These are phyloP conservation scores for Bubo scandiacus DNA, from an alignment of 2,113 vertebrate species.

Conservation along the genomic window DNA sequence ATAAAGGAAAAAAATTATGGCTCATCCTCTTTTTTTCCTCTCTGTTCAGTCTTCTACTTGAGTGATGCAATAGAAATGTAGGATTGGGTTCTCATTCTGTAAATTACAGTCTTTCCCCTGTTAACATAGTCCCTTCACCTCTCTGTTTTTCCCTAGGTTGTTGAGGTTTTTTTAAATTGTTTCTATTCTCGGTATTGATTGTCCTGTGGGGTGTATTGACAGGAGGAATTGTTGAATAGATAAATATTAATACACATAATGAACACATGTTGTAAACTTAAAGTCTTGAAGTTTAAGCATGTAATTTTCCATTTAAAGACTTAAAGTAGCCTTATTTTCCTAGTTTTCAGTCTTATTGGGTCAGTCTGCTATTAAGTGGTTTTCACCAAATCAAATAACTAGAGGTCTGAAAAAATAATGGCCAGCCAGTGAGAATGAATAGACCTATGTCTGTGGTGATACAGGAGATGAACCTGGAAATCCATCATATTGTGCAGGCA, in stretches of 20 bases:
- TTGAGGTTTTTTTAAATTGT: not conserved
- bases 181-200: not conserved
- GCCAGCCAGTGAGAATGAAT: not conserved
- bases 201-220: not conserved
- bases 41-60: not conserved
- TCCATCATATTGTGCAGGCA: not conserved
- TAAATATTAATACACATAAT: not conserved
- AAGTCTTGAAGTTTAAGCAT: not conserved
- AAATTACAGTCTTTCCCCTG: not conserved
- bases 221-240: not conserved
- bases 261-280: not conserved
- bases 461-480: not conserved
- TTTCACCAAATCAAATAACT: not conserved
- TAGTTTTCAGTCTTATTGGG: not conserved
- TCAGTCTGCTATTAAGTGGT: not conserved
- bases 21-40: not conserved
- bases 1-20: not conserved
- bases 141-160: not conserved
- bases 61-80: not conserved
- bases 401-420: not conserved
- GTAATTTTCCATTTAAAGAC: not conserved
- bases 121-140: not conserved
- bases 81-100: not conserved
- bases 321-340: not conserved
- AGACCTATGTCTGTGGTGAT: not conserved